Base-by-base conservation (phyloP, 2,113 vertebrate genomes). In the Apistogramma diplotaenia region DNA sequence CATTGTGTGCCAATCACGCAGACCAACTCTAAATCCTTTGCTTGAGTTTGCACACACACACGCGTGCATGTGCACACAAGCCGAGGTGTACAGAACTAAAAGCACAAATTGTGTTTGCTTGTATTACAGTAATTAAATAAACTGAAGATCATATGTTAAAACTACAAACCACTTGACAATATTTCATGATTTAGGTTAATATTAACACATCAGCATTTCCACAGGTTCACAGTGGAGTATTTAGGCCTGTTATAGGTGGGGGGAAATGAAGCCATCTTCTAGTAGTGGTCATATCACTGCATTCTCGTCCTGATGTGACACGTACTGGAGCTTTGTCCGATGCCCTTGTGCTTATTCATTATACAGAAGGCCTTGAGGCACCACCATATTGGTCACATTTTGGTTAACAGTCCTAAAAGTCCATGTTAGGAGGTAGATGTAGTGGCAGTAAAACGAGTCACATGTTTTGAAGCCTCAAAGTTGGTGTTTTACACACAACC, bases 1-100 rank as follows among this genome's bases (percentile, higher is more conserved):
- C 95, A 96, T 98, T 98, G 96, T 98, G 91, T 92, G 94, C 89
- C 92, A 93, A 92, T 96, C 81, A 89, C 75, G 87, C 85, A 82
- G 87, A 87, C 88, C 59, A 43, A 90, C 82, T 84, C 79, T 37
- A 73, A 74, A 82, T 78, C 60, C 19, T 92, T 84, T 74, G 35
- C 78, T 62, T 8, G 55, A 82, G 33, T 56, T 56, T 49, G 54
- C 43, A 70, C 33, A 76, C 77, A 84, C 81, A 82, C 70, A 70
- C 60, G 72, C 79, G 71, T 59, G 43, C 67, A 61, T 53, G 54
- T 33, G 18, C 72, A 65, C 74, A 79, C 62, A 73, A 43, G 0
- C 29, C 25, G 16, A 16, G 3, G 13, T 46, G 6, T 43, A 67
- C 33, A 19, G 8, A 87, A 78, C 46, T 49, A 13, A 49, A 19